Evolutionary conservation across 2,888 invertebrate species (phyloP).

Genomic region (Coelopa pilipes): DNA sequence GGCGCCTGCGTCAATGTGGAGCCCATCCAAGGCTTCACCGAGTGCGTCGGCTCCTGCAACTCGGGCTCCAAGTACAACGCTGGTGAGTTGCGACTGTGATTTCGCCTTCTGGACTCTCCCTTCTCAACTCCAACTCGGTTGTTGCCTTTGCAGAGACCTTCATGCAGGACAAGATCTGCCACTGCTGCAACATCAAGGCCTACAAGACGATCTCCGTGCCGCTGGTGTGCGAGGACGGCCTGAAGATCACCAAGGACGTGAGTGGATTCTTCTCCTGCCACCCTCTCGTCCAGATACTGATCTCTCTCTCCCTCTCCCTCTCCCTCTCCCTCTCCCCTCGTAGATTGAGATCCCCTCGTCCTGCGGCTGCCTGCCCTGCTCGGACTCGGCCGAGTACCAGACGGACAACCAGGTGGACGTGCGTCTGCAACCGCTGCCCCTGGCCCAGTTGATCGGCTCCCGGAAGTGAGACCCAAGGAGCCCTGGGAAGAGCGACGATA

Average conservation of each 20-base stretch:
- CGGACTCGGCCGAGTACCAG: conserved; percentile 46
- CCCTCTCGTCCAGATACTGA: not conserved
- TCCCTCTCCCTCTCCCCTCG: not conserved
- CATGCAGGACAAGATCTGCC: conserved; percentile 71
- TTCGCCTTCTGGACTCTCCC: not conserved
- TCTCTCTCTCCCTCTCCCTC: not conserved
- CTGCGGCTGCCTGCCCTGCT: conserved; percentile 58
- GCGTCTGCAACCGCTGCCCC: conserved; percentile 40
- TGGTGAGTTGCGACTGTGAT: conserved; percentile 67
- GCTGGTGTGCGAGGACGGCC: conserved; percentile 68
- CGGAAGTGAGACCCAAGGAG: not conserved
- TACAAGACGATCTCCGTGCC: conserved; percentile 57
- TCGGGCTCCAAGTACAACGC: conserved; percentile 77
- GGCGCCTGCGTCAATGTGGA: conserved; percentile 75
- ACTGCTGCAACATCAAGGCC: conserved; percentile 70
- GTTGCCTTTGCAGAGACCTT: conserved; percentile 67
- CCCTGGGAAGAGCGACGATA: not conserved
- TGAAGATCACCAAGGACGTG: conserved; percentile 49
- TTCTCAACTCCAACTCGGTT: not conserved
- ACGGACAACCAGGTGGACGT: conserved; percentile 46
- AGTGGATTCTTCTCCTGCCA: conserved; percentile 11
- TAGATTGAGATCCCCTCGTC: conserved; percentile 60
- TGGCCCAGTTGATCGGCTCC: not conserved
- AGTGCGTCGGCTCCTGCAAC: conserved; percentile 78
- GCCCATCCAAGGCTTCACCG: conserved; percentile 72